phyloP scores from a whole-genome alignment of 1,140 invertebrate genomes.

The Sipha flava region DNA sequence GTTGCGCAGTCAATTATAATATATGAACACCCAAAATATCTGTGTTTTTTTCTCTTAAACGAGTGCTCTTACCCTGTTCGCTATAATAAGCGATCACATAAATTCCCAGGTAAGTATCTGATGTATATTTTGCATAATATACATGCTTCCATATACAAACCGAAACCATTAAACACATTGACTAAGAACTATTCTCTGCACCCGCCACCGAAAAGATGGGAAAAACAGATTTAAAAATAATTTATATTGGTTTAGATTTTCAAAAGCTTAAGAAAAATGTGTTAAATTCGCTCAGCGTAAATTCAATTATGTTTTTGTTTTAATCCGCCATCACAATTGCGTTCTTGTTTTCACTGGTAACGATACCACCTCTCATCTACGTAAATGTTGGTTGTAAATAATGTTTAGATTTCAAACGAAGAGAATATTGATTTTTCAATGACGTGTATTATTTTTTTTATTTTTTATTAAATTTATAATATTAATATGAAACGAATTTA shows the following conservation, averaged over 20 bases:
- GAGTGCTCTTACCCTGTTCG: not conserved
- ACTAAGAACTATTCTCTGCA: not conserved
- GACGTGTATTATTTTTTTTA: no score
- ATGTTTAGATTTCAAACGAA: no score
- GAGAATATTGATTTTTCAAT: no score
- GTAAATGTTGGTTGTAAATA: no score
- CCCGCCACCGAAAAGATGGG: not conserved
- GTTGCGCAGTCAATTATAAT: constrained; percentile 31
- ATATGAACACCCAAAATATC: constrained; percentile 10
- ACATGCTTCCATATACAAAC: not conserved
- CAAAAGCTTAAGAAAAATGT: not conserved
- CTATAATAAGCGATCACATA: constrained; percentile 18
- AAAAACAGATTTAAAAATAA: constrained; percentile 24
- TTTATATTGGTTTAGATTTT: not conserved
- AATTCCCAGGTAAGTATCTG: constrained; percentile 21
- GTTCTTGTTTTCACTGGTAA: not conserved
- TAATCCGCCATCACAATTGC: not conserved
- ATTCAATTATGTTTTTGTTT: not conserved
- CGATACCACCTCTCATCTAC: not conserved
- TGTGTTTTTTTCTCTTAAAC: constrained; percentile 17
- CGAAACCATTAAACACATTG: constrained; percentile 2
- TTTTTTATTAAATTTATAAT: no score
- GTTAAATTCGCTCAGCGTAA: not conserved
- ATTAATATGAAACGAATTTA: no score
- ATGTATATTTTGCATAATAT: not conserved